Base-by-base conservation (phyloP, 1,140 invertebrate species). In the Monochamus saltuarius region DNA sequence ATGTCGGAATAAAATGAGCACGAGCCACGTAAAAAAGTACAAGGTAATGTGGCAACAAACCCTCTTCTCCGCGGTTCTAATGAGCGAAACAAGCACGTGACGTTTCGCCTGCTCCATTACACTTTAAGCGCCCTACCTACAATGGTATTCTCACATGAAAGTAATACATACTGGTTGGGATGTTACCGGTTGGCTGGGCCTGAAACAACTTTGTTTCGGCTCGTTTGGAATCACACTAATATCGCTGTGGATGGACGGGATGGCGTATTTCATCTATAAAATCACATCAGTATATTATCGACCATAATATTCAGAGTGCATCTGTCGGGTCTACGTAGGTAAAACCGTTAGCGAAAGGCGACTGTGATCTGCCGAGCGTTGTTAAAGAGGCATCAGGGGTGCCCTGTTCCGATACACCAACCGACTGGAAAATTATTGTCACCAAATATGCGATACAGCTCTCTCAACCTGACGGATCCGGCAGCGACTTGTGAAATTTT, bases 271-370 rank as follows among this genome's bases (percentile, higher is more conserved):
- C 70, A 70, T 66, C 65, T 71, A 71, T 71, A 53, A 71, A 71
- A 71, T 71, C 70, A 71, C 70, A 71, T 71, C 70, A 71, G 67
- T 68, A 62, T 66, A 70, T 70, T 71, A 71, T 68, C 65, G 56
- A 53, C 54, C 63, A 64, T 46, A 58, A 64, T 59, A 52, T 37
- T 64, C 22, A 29, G 22, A 17, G 17, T 43, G 42, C 42, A 43
- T 43, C 42, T 16, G 29, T 19, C 45, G 45, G 29, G 45, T 47
- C 29, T 17, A 29, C 9, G 10, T 19, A 17, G 10, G 22, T 46
- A 46, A 46, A 46, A 46, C 17, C 42, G 42, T 7, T 22, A 17
- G 43, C 43, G 43, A 46, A 46, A 46, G 43, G 43, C 45, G 56
- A 61, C 66, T 70, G 68, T 70, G 69, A 70, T 70, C 69, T 70